These are phyloP conservation scores for Euura saliciscinereae DNA, from an alignment of 1,140 invertebrate species.

Conservation along the genomic window DNA sequence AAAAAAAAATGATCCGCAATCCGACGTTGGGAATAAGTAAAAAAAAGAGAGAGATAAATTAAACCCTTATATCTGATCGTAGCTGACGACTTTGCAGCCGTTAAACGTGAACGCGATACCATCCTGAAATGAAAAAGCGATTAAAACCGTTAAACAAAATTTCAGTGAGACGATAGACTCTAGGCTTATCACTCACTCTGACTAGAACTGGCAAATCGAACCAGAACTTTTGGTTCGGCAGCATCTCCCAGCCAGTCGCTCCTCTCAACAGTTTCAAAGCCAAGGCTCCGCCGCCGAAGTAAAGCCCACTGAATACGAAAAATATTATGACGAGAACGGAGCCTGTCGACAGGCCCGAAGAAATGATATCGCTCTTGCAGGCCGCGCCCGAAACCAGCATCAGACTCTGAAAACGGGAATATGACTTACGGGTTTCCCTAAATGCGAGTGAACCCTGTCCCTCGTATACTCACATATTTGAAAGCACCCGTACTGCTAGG, in stretches of 20 bases:
- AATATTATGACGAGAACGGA: slow-evolving; percentile 45
- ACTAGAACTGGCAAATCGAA: slow-evolving; percentile 46
- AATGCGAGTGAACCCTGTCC: background rate
- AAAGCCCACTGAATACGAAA: slow-evolving; percentile 37
- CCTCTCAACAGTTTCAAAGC: slow-evolving; percentile 46
- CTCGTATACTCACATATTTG: slow-evolving; percentile 19
- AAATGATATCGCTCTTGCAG: slow-evolving; percentile 21
- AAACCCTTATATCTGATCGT: slow-evolving; percentile 38
- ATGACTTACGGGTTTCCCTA: background rate
- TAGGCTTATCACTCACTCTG: slow-evolving; percentile 38
- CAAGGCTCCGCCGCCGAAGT: slow-evolving; percentile 48
- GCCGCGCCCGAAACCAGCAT: slow-evolving; percentile 20
- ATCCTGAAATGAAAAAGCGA: slow-evolving; percentile 29
- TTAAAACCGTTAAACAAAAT: slow-evolving; percentile 8
- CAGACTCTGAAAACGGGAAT: slow-evolving; percentile 29
- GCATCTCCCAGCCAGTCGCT: slow-evolving; percentile 54
- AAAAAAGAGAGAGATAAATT: background rate
- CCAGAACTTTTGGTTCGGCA: slow-evolving; percentile 59
- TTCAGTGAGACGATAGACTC: background rate
- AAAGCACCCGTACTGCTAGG: background rate
- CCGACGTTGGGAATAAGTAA: background rate
- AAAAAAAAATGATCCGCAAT: background rate
- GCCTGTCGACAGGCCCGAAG: slow-evolving; percentile 40
- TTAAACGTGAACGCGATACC: slow-evolving; percentile 36
- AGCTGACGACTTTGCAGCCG: slow-evolving; percentile 36